Conservation (phyloP, 2,888 invertebrate species). For the Amiota mariae region DNA sequence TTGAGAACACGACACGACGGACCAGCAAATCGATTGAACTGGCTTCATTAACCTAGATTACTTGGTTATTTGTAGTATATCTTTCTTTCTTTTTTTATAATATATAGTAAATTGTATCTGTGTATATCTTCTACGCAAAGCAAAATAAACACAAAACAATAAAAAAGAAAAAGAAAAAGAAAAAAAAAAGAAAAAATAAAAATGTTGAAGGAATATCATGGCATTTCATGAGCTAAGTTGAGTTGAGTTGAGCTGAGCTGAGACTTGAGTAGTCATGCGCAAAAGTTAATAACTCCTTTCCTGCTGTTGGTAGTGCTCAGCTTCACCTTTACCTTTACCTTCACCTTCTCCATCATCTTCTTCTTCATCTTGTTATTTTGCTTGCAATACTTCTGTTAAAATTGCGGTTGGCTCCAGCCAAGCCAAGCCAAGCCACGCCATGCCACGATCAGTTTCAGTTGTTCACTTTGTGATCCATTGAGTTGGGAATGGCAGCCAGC, state of each 20-base stretch:
- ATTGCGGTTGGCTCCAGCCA: conserved; percentile 45
- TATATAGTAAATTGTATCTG: too few species aligned
- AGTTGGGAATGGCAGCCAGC: conserved; percentile 30
- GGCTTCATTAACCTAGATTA: conserved; percentile 55
- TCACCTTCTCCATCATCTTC: conserved; percentile 46
- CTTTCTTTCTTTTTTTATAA: neutral
- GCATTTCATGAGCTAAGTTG: too few species aligned
- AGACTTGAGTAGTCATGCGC: conserved; percentile 41
- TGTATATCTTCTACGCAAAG: too few species aligned
- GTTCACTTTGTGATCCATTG: too few species aligned
- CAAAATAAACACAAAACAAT: too few species aligned
- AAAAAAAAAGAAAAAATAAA: too few species aligned
- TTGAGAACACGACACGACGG: neutral
- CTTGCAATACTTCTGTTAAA: too few species aligned
- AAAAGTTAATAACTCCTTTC: conserved; percentile 64
- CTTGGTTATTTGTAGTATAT: neutral
- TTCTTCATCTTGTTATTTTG: conserved; percentile 29
- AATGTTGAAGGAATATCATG: too few species aligned
- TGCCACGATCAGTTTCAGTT: too few species aligned
- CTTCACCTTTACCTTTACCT: conserved; percentile 31
- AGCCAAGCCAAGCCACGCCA: conserved; percentile 22
- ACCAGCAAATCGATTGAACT: conserved; percentile 61
- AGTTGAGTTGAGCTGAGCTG: too few species aligned
- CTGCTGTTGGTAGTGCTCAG: conserved; percentile 41
- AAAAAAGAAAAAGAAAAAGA: too few species aligned